Conservation (phyloP, 1,140 invertebrate species). For the Zelostemma sp. region DNA sequence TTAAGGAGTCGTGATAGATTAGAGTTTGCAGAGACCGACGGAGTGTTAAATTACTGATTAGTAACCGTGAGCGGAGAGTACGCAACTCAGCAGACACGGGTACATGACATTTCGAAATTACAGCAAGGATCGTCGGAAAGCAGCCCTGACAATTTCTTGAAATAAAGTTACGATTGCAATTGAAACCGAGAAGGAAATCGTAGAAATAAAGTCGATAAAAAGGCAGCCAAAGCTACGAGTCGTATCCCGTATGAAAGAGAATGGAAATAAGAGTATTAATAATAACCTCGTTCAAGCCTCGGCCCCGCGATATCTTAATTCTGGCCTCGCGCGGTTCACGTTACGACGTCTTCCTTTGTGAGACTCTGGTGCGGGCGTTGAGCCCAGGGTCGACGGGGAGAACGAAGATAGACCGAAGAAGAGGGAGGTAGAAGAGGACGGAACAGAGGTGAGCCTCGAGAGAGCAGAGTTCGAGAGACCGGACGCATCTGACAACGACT, state of each 20-base stretch:
- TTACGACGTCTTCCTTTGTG: slow-evolving; percentile 61
- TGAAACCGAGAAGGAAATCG: no score
- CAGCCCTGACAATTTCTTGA: neutral
- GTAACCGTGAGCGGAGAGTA: neutral
- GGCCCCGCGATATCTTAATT: slow-evolving; percentile 60
- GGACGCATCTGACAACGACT: slow-evolving; percentile 62
- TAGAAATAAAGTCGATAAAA: no score
- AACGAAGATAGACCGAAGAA: slow-evolving; percentile 20
- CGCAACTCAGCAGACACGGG: neutral
- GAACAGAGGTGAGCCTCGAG: slow-evolving; percentile 42
- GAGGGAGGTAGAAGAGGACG: slow-evolving; percentile 22
- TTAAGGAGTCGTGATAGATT: neutral
- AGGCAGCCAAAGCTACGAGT: no score
- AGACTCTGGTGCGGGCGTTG: slow-evolving; percentile 20
- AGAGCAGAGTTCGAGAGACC: slow-evolving; percentile 46
- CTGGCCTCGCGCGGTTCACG: slow-evolving; percentile 50
- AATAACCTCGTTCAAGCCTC: slow-evolving; percentile 47
- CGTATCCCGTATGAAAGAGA: neutral
- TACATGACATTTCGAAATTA: no score
- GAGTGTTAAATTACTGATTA: neutral
- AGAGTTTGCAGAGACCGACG: neutral
- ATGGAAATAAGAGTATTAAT: slow-evolving; percentile 45
- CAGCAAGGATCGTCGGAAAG: no score
- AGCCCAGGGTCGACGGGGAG: slow-evolving; percentile 29
- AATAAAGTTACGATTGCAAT: no score